Conservation (phyloP, 1,140 invertebrate species). For the Trichogramma pretiosum region DNA sequence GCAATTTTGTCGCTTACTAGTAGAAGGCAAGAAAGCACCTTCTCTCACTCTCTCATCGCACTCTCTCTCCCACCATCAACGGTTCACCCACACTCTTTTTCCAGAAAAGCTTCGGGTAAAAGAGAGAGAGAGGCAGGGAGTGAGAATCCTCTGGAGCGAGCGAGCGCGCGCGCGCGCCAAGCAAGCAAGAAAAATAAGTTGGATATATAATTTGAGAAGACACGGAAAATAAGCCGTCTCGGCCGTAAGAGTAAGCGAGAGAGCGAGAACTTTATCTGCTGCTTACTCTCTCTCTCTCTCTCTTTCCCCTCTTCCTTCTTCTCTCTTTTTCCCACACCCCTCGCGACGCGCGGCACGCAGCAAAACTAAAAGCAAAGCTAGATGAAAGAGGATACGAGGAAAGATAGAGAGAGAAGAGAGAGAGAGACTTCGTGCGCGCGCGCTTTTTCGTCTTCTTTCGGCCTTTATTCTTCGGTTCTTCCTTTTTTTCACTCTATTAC, state of each 20-base stretch:
- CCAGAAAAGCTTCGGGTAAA: conserved; percentile 10
- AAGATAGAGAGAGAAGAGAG: too few relatives aligned
- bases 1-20: conserved; percentile 13
- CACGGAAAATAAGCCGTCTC: conserved; percentile 25
- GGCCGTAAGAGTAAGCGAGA: too few relatives aligned
- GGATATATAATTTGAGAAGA: conserved; percentile 29
- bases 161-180: too few relatives aligned
- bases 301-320: background rate
- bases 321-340: background rate
- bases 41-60: background rate
- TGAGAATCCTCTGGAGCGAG: conserved; percentile 22
- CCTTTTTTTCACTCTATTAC: too few relatives aligned
- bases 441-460: too few relatives aligned
- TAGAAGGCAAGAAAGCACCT: conserved; percentile 5
- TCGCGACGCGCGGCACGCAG: too few relatives aligned
- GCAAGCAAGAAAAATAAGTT: conserved; percentile 16
- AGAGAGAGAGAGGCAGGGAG: conserved; percentile 9
- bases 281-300: background rate
- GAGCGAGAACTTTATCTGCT: background rate
- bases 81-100: too few relatives aligned
- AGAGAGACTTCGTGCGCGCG: too few relatives aligned
- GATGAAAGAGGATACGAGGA: too few relatives aligned
- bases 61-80: too few relatives aligned
- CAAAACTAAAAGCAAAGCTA: too few relatives aligned
- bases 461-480: too few relatives aligned